Base-by-base conservation (phyloP, 2,888 invertebrate genomes). In the Heliconius charithonia region DNA sequence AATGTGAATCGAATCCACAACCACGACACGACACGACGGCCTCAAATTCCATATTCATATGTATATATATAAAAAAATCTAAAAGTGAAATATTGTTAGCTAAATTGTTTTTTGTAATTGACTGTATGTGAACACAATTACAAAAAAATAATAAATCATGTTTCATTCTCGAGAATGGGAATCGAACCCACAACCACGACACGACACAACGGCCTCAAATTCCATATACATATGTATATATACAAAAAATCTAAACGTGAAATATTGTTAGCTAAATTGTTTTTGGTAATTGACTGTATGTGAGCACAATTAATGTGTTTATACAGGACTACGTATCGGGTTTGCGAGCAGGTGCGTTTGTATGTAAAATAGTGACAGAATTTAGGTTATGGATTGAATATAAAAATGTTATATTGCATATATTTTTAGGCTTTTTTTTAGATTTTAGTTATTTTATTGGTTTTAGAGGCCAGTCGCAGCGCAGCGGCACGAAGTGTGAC, bases 141-240 rank as follows among this genome's bases (percentile, higher is more conserved):
- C n/a, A n/a, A n/a, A n/a, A n/a, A n/a, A n/a, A n/a, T n/a, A n/a
- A n/a, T n/a, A 41, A 3, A 41, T 41, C 10, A 4, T 0, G 9
- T 10, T 45, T 4, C 4, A 45, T 45, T 45, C 13, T 16, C 12
- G 4, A 4, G 45, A 51, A 1, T 51, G 1, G 45, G 2, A 0
- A 51, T 51, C 1, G 2, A 51, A 19, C 19, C 16, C 19, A 16
- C 19, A 45, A 16, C 45, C 16, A 45, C 16, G 16, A 16, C 16
- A 16, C 45, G 6, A 4, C 45, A 51, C 45, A 4, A 51, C 4
- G 16, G 19, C 45, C 45, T 51, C 69, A 79, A 79, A 82, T 81
- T 81, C 78, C 81, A 81, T 80, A 83, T 51, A 63, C 63, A 79
- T 51, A n/a, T n/a, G n/a, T n/a, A n/a, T n/a, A n/a, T n/a, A n/a